phyloP scores from a whole-genome alignment of 2,113 vertebrate species.

The Pollimyrus isidori region DNA sequence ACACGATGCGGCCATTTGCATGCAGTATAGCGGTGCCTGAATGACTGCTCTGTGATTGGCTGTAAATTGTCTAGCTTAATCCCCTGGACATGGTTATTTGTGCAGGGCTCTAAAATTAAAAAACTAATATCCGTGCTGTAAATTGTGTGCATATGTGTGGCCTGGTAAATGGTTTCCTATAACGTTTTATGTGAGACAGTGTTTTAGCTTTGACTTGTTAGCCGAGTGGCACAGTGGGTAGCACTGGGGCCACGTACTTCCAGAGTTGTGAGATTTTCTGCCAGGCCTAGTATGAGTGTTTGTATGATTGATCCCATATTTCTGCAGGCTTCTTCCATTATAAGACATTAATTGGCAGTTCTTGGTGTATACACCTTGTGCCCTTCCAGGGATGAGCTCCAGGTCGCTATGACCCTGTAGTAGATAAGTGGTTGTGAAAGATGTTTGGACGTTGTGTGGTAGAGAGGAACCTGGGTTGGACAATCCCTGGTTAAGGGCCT shows the following conservation, averaged over 20 bases:
- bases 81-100: neutral
- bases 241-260: neutral
- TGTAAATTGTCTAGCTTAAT: neutral
- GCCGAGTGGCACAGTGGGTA: neutral
- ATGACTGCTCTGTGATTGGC: neutral
- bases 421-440: neutral
- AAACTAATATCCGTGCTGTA: neutral
- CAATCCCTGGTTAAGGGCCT: neutral
- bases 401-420: neutral
- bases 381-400: neutral
- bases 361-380: neutral
- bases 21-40: neutral
- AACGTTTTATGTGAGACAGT: neutral
- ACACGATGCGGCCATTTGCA: neutral
- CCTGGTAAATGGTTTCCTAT: neutral
- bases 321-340: neutral
- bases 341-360: neutral
- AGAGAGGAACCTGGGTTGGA: neutral
- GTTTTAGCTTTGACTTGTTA: neutral
- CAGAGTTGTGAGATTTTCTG: neutral
- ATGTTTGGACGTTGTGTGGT: neutral
- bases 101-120: neutral
- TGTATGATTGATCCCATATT: neutral
- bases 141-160: neutral
- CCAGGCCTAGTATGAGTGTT: neutral